Evolutionary conservation across 2,113 vertebrate species (phyloP).

Genomic region (Nothoprocta pentlandii): DNA sequence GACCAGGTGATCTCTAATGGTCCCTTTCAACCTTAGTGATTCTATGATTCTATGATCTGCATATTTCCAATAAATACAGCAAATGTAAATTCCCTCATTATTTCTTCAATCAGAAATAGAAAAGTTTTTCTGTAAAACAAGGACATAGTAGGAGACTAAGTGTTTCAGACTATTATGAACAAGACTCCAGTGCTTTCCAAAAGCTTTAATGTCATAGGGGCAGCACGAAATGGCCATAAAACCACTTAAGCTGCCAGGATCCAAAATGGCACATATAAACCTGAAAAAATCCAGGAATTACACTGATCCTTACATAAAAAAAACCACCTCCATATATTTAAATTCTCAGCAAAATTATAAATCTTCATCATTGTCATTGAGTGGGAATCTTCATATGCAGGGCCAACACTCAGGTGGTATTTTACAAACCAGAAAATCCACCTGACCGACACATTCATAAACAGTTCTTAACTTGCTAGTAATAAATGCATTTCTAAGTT

Average conservation of each 20-base stretch:
- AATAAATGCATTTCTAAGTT: not conserved
- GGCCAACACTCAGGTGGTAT: not conserved
- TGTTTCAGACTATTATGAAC: not conserved
- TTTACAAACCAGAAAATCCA: conserved; percentile 2
- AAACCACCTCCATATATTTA: not conserved
- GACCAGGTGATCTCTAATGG: too few relatives aligned
- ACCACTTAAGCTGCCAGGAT: conserved; percentile 9
- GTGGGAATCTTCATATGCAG: not conserved
- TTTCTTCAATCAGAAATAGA: not conserved
- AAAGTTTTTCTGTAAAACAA: not conserved
- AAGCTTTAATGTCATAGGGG: not conserved
- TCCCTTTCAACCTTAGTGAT: too few relatives aligned
- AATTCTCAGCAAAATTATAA: not conserved
- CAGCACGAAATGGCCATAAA: conserved; percentile 19
- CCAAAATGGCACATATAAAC: conserved; percentile 7
- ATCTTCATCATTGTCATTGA: not conserved
- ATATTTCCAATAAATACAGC: not conserved
- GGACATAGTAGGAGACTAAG: not conserved
- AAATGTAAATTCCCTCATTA: not conserved
- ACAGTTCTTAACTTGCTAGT: not conserved
- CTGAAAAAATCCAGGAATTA: conserved; percentile 11
- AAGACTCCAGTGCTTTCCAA: not conserved
- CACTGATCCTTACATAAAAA: not conserved
- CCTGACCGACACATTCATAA: conserved; percentile 30
- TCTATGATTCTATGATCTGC: not conserved